Conservation (phyloP, 1,140 invertebrate genomes). For the Camponotus floridanus region DNA sequence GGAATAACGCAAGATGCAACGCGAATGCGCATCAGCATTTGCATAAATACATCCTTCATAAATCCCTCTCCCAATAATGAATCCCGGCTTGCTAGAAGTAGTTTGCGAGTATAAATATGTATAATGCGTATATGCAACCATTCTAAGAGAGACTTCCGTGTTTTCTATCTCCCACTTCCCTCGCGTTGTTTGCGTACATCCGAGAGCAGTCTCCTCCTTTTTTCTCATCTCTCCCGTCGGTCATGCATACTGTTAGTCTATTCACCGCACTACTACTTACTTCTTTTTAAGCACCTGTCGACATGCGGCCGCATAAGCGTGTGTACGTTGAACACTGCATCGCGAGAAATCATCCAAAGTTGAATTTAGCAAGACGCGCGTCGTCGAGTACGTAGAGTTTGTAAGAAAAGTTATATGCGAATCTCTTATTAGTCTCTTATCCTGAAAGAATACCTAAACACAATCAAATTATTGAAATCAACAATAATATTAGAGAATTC, state of each 20-base stretch:
- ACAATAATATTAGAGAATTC: neutral
- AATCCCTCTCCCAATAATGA: constrained; percentile 23
- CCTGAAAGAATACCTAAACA: neutral
- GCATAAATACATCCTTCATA: constrained; percentile 70
- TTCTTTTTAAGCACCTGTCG: constrained; percentile 64
- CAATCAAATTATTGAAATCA: neutral
- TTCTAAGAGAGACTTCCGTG: constrained; percentile 33
- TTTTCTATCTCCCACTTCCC: neutral
- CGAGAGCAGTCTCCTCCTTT: neutral
- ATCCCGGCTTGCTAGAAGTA: neutral
- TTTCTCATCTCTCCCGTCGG: constrained; percentile 7
- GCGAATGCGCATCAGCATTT: constrained; percentile 58
- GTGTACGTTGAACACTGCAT: constrained; percentile 8
- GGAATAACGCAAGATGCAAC: neutral
- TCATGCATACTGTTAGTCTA: constrained; percentile 72
- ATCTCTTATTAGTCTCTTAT: neutral
- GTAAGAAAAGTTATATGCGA: constrained; percentile 3
- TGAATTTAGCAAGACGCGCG: constrained; percentile 14
- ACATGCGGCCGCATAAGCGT: constrained; percentile 28
- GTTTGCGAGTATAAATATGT: constrained; percentile 77
- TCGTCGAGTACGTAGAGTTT: constrained; percentile 12
- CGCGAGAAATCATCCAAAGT: constrained; percentile 54
- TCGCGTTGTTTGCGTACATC: neutral
- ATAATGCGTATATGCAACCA: constrained; percentile 71
- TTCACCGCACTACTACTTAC: constrained; percentile 73